Evolutionary conservation across 1,140 invertebrate genomes (phyloP).

Genomic region (Pseudomyrmex flavicornis): DNA sequence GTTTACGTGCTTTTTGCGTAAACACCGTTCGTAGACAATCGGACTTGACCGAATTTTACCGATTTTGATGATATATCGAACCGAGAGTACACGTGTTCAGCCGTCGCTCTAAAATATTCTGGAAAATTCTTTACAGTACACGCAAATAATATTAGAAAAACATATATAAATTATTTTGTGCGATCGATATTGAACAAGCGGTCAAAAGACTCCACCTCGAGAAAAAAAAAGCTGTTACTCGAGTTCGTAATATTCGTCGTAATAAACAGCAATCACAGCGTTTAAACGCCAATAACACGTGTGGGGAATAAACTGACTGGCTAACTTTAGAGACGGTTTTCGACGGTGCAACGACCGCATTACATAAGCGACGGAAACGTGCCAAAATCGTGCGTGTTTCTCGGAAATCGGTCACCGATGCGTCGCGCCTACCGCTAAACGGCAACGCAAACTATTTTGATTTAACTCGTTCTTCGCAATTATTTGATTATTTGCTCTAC

Average conservation of each 20-base stretch:
- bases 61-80: too few relatives aligned
- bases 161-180: neutral
- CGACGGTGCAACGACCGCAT: slow-evolving; percentile 52
- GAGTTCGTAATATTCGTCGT: neutral
- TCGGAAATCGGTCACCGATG: slow-evolving; percentile 37
- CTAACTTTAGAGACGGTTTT: slow-evolving; percentile 46
- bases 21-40: too few relatives aligned
- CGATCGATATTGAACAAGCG: neutral
- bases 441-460: neutral
- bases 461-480: neutral
- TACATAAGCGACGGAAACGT: slow-evolving; percentile 50
- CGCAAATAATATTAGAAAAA: too few relatives aligned
- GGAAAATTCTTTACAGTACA: too few relatives aligned
- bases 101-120: too few relatives aligned
- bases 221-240: slow-evolving; percentile 9
- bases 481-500: neutral
- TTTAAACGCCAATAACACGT: slow-evolving; percentile 7
- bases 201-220: neutral
- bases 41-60: too few relatives aligned
- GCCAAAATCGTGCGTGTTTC: slow-evolving; percentile 44
- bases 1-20: too few relatives aligned
- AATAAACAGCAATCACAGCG: slow-evolving; percentile 24
- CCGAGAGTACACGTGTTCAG: too few relatives aligned
- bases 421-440: slow-evolving; percentile 29
- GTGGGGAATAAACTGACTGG: neutral